A percentile compares a stretch with the other conserved stretches of the same genome.
Conservation (phyloP, 2,888 invertebrate species). For the Corbicula japonica region DNA sequence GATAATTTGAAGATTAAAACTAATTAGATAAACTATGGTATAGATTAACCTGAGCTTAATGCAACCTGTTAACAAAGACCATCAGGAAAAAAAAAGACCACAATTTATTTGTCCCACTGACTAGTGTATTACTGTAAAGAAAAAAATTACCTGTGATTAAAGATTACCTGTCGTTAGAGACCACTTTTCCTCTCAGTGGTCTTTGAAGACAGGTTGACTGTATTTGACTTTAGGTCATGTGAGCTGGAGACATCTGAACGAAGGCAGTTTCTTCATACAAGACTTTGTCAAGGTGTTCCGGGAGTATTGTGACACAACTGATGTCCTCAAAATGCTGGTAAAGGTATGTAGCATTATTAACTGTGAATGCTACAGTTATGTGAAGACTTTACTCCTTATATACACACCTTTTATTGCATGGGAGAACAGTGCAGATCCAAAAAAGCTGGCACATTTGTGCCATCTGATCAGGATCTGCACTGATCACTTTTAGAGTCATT, state of each 20-base stretch:
- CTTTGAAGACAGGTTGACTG: not conserved
- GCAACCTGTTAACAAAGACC: conserved; percentile 1
- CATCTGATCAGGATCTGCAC: no score
- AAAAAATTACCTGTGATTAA: not conserved
- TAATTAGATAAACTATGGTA: not conserved
- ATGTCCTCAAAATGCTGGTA: conserved; percentile 62
- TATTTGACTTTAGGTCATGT: conserved; percentile 67
- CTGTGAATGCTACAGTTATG: not conserved
- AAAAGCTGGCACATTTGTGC: no score
- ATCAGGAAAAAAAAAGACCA: not conserved
- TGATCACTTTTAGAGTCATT: no score
- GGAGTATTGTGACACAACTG: conserved; percentile 32
- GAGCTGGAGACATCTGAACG: conserved; percentile 60
- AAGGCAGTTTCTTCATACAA: conserved; percentile 65
- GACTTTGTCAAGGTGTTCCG: conserved; percentile 63
- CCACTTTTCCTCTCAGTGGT: not conserved
- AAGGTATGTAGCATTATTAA: conserved; percentile 37
- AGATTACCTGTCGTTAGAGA: not conserved
- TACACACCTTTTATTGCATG: no score
- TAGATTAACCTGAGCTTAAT: not conserved
- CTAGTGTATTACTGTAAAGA: not conserved
- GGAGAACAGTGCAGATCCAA: no score
- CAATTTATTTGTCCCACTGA: not conserved
- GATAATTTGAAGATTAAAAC: not conserved
- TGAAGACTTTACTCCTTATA: no score